A percentile compares a stretch with the other conserved stretches of the same genome.
Conservation (phyloP, 2,113 vertebrate genomes). For the Motacilla alba region DNA sequence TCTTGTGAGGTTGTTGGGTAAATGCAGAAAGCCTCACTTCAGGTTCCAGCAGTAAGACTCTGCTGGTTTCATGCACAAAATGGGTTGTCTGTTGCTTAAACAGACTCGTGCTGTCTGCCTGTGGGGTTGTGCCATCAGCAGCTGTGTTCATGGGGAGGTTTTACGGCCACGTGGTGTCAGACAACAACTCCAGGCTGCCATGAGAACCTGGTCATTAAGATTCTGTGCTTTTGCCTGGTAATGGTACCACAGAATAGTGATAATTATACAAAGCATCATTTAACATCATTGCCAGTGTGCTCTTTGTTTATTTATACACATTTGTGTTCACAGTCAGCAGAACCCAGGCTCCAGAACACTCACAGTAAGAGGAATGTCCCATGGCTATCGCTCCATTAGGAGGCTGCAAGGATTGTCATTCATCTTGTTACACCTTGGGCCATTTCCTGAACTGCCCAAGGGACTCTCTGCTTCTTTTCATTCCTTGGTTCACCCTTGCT, state of each 20-base stretch:
- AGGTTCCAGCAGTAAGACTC: neutral
- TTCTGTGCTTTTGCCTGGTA: conserved; percentile 59
- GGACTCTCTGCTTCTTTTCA: neutral
- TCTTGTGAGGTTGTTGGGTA: neutral
- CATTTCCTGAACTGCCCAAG: neutral
- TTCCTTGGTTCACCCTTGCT: neutral
- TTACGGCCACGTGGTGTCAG: neutral
- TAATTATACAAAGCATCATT: conserved; percentile 72
- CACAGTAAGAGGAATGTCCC: neutral
- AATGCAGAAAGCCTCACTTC: neutral
- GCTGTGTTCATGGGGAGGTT: neutral
- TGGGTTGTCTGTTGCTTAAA: neutral
- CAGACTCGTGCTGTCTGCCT: neutral
- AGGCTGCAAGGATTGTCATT: neutral
- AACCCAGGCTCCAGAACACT: neutral
- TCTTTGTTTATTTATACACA: conserved; percentile 60
- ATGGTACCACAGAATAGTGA: conserved; percentile 54
- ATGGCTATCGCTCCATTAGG: neutral
- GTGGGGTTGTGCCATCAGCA: neutral
- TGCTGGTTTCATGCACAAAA: neutral
- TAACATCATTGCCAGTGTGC: conserved; percentile 61
- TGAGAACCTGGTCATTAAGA: conserved; percentile 40
- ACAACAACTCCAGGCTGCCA: neutral
- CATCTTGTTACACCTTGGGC: neutral
- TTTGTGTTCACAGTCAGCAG: conserved; percentile 57